These are phyloP conservation scores for Polylopha cassiicola DNA, from an alignment of 2,888 invertebrate species.

Conservation along the genomic window DNA sequence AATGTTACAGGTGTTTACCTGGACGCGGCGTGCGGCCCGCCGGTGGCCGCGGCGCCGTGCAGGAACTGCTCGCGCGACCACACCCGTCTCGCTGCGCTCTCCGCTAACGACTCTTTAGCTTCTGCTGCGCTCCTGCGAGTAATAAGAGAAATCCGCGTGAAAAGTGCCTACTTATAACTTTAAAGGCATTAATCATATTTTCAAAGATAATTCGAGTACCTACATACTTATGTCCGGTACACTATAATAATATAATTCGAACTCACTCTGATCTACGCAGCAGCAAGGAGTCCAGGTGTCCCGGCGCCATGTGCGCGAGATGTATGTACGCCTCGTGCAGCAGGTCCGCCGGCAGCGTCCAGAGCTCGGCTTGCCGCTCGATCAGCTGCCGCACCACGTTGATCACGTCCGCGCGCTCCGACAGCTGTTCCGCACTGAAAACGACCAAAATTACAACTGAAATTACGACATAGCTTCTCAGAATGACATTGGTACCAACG, in stretches of 20 bases:
- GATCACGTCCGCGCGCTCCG: slow-evolving; percentile 91
- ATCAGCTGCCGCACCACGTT: slow-evolving; percentile 85
- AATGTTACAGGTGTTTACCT: no score
- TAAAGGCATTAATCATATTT: no score
- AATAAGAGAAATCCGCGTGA: not conserved
- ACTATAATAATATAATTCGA: no score
- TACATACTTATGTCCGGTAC: no score
- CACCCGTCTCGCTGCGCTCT: slow-evolving; percentile 62
- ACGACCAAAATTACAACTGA: no score
- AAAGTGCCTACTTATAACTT: no score
- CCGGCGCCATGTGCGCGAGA: slow-evolving; percentile 90
- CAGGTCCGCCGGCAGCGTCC: slow-evolving; percentile 84
- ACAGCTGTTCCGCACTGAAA: slow-evolving; percentile 81
- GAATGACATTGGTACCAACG: no score
- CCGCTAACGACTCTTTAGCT: slow-evolving; percentile 30
- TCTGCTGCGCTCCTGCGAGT: slow-evolving; percentile 36
- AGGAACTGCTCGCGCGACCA: slow-evolving; percentile 87
- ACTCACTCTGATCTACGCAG: slow-evolving; percentile 72
- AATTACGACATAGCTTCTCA: no score
- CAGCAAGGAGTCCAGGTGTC: slow-evolving; percentile 83
- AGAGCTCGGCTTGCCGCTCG: slow-evolving; percentile 81
- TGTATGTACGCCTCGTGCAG: slow-evolving; percentile 91
- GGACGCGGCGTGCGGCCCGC: slow-evolving; percentile 72
- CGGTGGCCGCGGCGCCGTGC: slow-evolving; percentile 83
- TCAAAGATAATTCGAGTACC: no score